Evolutionary conservation across 2,888 invertebrate genomes (phyloP).

Genomic region (Nebria brevicollis): DNA sequence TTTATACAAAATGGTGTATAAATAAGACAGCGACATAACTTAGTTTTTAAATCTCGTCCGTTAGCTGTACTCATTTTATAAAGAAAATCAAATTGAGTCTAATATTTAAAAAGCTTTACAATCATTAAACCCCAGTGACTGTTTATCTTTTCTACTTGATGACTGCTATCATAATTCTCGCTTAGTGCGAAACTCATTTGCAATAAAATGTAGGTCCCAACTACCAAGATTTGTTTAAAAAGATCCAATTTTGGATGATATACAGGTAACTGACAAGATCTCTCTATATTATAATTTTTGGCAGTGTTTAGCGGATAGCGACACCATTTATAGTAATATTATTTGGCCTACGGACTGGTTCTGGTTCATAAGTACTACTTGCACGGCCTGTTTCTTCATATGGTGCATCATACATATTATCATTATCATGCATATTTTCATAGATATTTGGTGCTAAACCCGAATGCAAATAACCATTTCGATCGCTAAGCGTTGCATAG

Average conservation of each 20-base stretch:
- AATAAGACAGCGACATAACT: background rate
- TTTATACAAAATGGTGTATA: background rate
- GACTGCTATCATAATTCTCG: too few relatives aligned
- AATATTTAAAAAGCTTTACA: too few relatives aligned
- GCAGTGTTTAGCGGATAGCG: slow-evolving; percentile 74
- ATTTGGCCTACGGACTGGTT: slow-evolving; percentile 69
- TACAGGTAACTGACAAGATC: background rate
- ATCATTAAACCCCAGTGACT: too few relatives aligned
- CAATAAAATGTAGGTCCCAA: too few relatives aligned
- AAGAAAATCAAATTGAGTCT: background rate
- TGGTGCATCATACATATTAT: slow-evolving; percentile 80
- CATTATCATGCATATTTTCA: slow-evolving; percentile 70
- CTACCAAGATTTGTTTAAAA: too few relatives aligned
- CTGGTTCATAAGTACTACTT: slow-evolving; percentile 72
- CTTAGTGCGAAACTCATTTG: too few relatives aligned
- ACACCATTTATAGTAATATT: slow-evolving; percentile 90
- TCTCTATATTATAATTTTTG: slow-evolving; percentile 13
- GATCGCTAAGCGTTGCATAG: slow-evolving; percentile 83
- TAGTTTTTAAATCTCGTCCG: background rate
- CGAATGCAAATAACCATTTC: slow-evolving; percentile 63
- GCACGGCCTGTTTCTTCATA: slow-evolving; percentile 73
- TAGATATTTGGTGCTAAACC: slow-evolving; percentile 66
- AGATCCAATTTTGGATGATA: background rate
- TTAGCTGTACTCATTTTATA: background rate
- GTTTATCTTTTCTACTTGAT: too few relatives aligned